phyloP scores from a whole-genome alignment of 2,888 invertebrate genomes.

The Hirtodrosophila histrioides region DNA sequence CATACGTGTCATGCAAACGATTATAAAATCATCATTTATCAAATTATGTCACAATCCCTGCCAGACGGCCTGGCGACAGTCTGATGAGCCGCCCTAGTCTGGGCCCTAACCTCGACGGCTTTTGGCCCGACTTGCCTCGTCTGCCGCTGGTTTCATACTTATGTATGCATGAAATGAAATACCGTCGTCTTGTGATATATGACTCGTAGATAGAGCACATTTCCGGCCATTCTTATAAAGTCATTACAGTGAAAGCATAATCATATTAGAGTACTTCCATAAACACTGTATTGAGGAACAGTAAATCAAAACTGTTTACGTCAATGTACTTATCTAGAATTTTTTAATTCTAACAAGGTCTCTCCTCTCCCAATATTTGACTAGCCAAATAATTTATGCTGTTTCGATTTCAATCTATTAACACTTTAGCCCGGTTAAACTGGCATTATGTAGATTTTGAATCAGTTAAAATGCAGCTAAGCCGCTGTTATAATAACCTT shows the following conservation, averaged over 20 bases:
- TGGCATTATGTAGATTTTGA: no score
- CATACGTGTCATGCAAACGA: conserved; percentile 53
- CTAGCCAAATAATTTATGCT: no score
- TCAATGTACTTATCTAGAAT: no score
- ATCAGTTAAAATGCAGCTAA: no score
- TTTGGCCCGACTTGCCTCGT: conserved; percentile 12
- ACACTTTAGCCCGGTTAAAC: no score
- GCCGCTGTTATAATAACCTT: no score
- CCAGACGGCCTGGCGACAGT: conserved; percentile 46
- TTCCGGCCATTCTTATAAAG: conserved; percentile 33
- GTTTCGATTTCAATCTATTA: no score
- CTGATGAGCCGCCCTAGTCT: conserved; percentile 40
- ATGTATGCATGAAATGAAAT: conserved; percentile 31
- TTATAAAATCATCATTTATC: conserved; percentile 82
- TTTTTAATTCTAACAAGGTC: no score
- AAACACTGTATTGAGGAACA: neutral
- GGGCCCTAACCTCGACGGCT: conserved; percentile 32
- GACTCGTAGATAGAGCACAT: conserved; percentile 18
- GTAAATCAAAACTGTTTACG: no score
- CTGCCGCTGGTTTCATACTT: conserved; percentile 8
- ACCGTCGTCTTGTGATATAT: conserved; percentile 53
- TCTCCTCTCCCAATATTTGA: no score
- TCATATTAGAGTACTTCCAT: conserved; percentile 19
- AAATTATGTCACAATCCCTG: conserved; percentile 68
- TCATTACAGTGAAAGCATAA: conserved; percentile 20